Base-by-base conservation (phyloP, 2,113 vertebrate genomes). In the Hippopotamus amphibius region DNA sequence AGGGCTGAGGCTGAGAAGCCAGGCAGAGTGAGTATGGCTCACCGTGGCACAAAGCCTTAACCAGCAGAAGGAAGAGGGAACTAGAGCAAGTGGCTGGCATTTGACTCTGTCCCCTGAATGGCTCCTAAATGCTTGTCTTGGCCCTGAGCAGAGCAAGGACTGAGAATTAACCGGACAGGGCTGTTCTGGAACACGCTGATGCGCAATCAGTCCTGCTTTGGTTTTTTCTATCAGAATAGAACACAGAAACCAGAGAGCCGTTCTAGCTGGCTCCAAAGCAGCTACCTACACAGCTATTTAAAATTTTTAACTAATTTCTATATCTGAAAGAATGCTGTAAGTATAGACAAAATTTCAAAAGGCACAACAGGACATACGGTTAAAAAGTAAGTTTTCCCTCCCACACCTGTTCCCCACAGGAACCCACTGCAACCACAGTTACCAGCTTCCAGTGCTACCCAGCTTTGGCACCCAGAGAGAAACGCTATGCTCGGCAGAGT, bases 311-410 rank as follows among this genome's bases (percentile, higher is more conserved):
- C 65, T 11, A 71, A 93, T 65, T 88, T 88, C 24, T 82, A 1
- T 59, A 8, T 84, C 50, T 68, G 83, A 88, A 59, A 63, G 33
- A 66, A 90, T 7, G 24, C 28, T 88, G 3, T 19, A 50, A 48
- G 63, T n/a, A 41, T n/a, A n/a, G 55, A 72, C 33, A 53, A 83
- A 59, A 50, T 7, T 89, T 77, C 63, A 22, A 90, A 87, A 90
- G 91, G 66, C 19, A 43, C 14, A n/a, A 11, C 12, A 71, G n/a
- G 63, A 57, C 55, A 61, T 57, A 30, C 2, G 33, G 41, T 68
- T 74, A 61, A 74, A 68, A 97, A 43, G 57, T 43, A 83, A 63
- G 66, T 43, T 68, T 86, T 74, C 17, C 43, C 28, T 90, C 50
- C 57, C 5, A 33, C 41, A 8, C 28, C n/a, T 59, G 12, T 41